Base-by-base conservation (phyloP, 2,113 vertebrate genomes). In the Oryzias celebensis region DNA sequence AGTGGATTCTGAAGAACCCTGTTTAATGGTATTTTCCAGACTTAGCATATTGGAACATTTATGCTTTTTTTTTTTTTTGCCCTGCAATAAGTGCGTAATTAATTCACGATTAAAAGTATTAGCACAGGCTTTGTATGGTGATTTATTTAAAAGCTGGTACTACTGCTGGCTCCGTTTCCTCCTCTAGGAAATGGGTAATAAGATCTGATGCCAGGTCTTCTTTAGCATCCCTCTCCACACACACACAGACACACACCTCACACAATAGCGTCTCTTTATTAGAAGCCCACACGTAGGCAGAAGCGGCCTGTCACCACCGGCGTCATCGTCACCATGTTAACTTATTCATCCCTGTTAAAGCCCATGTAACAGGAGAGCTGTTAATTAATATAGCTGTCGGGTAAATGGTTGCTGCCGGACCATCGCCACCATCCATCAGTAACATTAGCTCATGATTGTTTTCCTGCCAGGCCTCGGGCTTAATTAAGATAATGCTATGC, bases 401-500 rank as follows among this genome's bases (percentile, higher is more conserved):
- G 93, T 93, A 95, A 93, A 92, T 89, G 74, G 66, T 91, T 91
- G 93, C 91, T 72, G 89, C 88, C 91, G 0, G 92, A 95, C 91
- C 93, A 90, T 93, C 90, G 90, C 93, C 89, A 89, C 91, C 86
- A 83, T 94, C 93, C 91, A 91, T 93, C 93, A 88, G 94, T 93
- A 98, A 96, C 89, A 91, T 92, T 89, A 94, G 92, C 94, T 90
- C 76, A 54, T 89, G 86, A 81, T 91, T 89, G 82, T 87, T 71
- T 90, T 86, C 76, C 79, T 84, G 85, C 91, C 85, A 85, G 79
- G 86, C 87, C 81, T 73, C 91, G 68, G 84, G 88, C 93, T 94
- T 94, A 96, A 98, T 98, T 98, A 98, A 93, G 93, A 91, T 96
- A 98, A 97, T 98, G 94, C 92, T 92, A 98, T 98, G 95, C 94